Base-by-base conservation (phyloP, 2,888 invertebrate species). In the Dryococelus australis region DNA sequence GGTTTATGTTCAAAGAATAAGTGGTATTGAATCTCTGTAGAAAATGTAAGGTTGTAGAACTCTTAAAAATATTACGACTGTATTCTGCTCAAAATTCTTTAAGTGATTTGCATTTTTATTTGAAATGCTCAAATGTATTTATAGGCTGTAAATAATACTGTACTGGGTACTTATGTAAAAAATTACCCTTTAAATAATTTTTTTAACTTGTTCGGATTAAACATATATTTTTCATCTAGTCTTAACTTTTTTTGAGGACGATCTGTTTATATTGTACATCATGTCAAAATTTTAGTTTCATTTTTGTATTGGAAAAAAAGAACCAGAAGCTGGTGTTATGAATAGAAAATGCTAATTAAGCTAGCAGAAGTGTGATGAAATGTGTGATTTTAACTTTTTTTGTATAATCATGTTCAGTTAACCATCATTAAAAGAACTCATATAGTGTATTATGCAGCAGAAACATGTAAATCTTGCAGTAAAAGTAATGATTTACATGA, bases 1-100 rank as follows among this genome's bases (percentile, higher is more conserved):
- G 65, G 65, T 65, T 65, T 65, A 65, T 65, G 65, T 65, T 65
- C 65, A 16, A 65, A 65, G 65, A 65, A 47, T 47, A 47, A 65
- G 16, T 65, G 65, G n/a, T 65, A 65, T 20, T 65, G 65, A 65
- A 65, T 65, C 65, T 65, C 65, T 65, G 65, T 65, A 65, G 47
- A 47, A 47, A 65, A 65, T 65, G 65, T n/a, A 65, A 65, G 65
- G 65, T 65, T 16, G 65, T 65, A 65, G 65, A 9, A 65, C 8
- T 65, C 13, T 65, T 9, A 65, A 24, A 4, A 65, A 65, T 24
- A 65, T 65, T 65, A 47, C 47, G 65, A n/a, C 65, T 65, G 65
- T 65, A 6, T 65, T 65, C 65, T 65, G 65, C 65, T 65, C 65
- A 65, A 65, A 65, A 65, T 65, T 65, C 20, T 24, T 65, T 8